A percentile compares a stretch with the other conserved stretches of the same genome.
Evolutionary conservation across 2,888 invertebrate species (phyloP).

Genomic region (Aspidapion aeneum): DNA sequence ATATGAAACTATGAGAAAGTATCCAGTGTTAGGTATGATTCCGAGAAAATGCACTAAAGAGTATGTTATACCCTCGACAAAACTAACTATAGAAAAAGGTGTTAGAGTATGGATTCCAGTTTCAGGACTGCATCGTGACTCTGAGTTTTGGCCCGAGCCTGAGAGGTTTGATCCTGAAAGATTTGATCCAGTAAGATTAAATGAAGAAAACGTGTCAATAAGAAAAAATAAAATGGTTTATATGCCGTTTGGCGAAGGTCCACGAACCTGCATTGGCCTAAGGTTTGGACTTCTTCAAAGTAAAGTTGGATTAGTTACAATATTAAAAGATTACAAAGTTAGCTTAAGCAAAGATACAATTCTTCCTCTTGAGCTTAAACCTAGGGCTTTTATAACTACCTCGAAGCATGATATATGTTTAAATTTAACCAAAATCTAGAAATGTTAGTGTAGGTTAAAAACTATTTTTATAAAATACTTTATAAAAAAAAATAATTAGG

Average conservation of each 20-base stretch:
- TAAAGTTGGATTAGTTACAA: background rate
- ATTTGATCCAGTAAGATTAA: no score
- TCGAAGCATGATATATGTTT: background rate
- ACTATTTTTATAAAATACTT: no score
- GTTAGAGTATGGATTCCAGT: background rate
- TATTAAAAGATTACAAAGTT: background rate
- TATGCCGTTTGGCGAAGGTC: background rate
- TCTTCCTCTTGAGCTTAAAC: background rate
- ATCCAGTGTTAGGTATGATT: no score
- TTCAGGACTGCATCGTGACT: background rate
- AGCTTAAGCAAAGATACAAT: background rate
- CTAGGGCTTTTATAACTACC: background rate
- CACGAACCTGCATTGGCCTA: background rate
- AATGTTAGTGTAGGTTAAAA: no score
- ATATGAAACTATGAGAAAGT: background rate
- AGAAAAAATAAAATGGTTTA: background rate
- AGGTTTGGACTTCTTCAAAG: background rate
- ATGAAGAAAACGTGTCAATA: background rate
- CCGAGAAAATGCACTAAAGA: background rate
- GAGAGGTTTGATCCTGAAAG: background rate
- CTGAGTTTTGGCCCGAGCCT: background rate
- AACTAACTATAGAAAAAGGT: background rate
- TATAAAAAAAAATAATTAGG: no score
- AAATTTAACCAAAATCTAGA: background rate
- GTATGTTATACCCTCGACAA: background rate